These are phyloP conservation scores for Petrolisthes cinctipes DNA, from an alignment of 2,888 invertebrate genomes.

Conservation along the genomic window DNA sequence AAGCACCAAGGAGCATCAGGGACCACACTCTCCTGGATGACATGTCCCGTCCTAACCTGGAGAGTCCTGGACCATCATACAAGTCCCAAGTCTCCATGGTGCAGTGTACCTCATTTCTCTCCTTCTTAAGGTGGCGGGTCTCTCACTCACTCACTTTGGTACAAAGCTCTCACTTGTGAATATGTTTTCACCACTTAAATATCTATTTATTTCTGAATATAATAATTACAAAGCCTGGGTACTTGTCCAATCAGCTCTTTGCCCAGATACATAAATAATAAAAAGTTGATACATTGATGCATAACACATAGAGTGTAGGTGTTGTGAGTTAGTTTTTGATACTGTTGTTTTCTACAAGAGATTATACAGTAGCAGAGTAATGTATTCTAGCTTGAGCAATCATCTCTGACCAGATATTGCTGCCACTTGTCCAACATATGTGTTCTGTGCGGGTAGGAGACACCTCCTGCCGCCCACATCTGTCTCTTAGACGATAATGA, in stretches of 20 bases:
- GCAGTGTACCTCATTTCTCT: slow-evolving; percentile 58
- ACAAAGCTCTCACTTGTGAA: slow-evolving; percentile 64
- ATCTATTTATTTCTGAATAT: slow-evolving; percentile 61
- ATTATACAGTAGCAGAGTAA: slow-evolving; percentile 56
- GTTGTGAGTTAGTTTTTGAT: slow-evolving; percentile 63
- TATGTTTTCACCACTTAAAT: slow-evolving; percentile 60
- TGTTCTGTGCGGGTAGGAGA: slow-evolving; percentile 37
- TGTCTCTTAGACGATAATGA: slow-evolving; percentile 43
- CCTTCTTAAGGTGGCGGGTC: slow-evolving; percentile 60
- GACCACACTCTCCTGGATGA: slow-evolving; percentile 24
- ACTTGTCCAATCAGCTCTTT: slow-evolving; percentile 55
- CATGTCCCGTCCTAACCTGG: no score
- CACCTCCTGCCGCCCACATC: slow-evolving; percentile 36
- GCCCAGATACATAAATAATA: slow-evolving; percentile 54
- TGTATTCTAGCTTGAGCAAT: slow-evolving; percentile 59
- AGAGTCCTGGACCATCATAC: neutral
- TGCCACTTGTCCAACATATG: slow-evolving; percentile 58
- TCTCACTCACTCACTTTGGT: slow-evolving; percentile 63
- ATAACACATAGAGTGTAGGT: slow-evolving; percentile 62
- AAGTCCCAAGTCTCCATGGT: slow-evolving; percentile 40
- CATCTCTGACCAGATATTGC: slow-evolving; percentile 62
- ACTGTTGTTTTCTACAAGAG: slow-evolving; percentile 64
- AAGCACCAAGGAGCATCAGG: slow-evolving; percentile 58
- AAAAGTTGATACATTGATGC: slow-evolving; percentile 51
- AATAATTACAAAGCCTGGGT: slow-evolving; percentile 50